Base-by-base conservation (phyloP, 2,797 vertebrate genomes). In the Gymnodraco acuticeps region DNA sequence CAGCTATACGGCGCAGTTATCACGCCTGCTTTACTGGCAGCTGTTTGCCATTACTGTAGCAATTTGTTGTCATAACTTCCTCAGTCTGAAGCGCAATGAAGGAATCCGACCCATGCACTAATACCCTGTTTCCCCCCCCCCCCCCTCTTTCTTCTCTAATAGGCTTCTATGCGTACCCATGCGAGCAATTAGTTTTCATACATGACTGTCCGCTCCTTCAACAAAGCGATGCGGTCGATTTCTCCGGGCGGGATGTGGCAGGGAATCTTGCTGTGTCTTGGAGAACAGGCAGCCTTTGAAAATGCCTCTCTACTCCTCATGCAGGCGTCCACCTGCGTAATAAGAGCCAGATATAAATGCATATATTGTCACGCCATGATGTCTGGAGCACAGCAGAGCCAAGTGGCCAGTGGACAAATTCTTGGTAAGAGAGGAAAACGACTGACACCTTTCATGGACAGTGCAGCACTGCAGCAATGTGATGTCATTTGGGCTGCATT, bases 91-190 rank as follows among this genome's bases (percentile, higher is more conserved):
- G 87, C 80, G 84, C 82, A 86, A 74, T 78, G 87, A 89, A 87
- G 87, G 84, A 88, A 89, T 93, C 90, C 93, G 92, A 91, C 88
- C 92, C 88, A 85, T 83, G 86, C 87, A 55, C 77, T 33, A 81
- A 62, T 46, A 38, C 46, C n/a, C 54, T 19, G 51, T 31, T 46
- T 45, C 16, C 13, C 10, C 10, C 15, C 4, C 16, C 9, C 10
- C 13, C 4, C 31, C 3, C 10, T 38, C 63, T 42, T 48, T 63
- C 60, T 81, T 56, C 70, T 76, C 70, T 61, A 41, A 82, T 41
- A 31, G 27, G 53, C 27, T 10, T 63, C 68, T 53, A 54, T 70
- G 78, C 81, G 75, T 55, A 64, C 77, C 73, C 87, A 74, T 85
- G 75, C 87, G 82, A 78, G 81, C 85, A 81, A 70, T 88, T 83